Evolutionary conservation across 2,888 invertebrate species (phyloP).

Genomic region (Sarcophaga carnaria): DNA sequence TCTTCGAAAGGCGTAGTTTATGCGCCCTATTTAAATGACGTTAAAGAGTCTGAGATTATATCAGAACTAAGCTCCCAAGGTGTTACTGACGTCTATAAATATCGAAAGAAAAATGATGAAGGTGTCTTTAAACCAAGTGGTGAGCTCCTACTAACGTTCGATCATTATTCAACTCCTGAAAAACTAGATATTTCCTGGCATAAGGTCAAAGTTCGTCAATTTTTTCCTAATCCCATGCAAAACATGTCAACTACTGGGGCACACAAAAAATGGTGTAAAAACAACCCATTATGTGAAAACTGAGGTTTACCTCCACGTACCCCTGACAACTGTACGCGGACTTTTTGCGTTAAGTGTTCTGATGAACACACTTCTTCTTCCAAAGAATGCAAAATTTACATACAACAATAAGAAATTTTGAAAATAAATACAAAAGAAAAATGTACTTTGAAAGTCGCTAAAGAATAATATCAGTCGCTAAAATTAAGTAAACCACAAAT

Average conservation of each 20-base stretch:
- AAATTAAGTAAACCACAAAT: too few relatives aligned
- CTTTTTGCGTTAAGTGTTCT: not conserved
- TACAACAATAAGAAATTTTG: not conserved
- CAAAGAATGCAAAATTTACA: too few relatives aligned
- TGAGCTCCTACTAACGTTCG: not conserved
- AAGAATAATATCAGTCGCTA: too few relatives aligned
- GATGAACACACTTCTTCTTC: not conserved
- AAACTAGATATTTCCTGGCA: not conserved
- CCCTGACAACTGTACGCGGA: not conserved
- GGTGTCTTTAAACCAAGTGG: not conserved
- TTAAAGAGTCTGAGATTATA: too few relatives aligned
- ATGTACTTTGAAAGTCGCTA: not conserved
- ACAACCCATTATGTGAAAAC: too few relatives aligned
- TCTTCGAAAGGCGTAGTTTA: too few relatives aligned
- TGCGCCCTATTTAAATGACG: too few relatives aligned
- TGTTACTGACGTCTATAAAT: not conserved
- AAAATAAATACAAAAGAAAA: not conserved
- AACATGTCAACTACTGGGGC: not conserved
- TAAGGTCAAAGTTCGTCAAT: not conserved
- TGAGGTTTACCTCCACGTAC: too few relatives aligned
- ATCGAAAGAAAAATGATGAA: not conserved
- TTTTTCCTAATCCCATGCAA: not conserved
- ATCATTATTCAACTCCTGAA: not conserved
- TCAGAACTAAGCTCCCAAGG: too few relatives aligned
- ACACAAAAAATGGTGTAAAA: too few relatives aligned